Conservation (phyloP, 2,797 vertebrate genomes). For the Chlorospingus flavigularis region DNA sequence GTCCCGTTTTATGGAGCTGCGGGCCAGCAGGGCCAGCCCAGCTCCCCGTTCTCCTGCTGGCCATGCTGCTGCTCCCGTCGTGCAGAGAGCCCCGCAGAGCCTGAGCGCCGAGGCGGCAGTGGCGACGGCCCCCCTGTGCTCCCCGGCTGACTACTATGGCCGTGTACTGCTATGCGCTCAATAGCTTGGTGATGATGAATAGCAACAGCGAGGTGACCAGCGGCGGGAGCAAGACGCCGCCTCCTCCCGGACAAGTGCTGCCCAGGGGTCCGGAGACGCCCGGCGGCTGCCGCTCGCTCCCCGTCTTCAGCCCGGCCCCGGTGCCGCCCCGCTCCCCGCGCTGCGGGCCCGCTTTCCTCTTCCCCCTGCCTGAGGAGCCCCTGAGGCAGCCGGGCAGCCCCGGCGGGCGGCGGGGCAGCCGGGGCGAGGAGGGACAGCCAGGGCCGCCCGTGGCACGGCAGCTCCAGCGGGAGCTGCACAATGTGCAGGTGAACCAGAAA, state of each 20-base stretch:
- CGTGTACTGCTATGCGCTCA: conserved; percentile 83
- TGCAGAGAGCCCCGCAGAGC: conserved; percentile 32
- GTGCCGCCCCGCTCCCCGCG: conserved; percentile 66
- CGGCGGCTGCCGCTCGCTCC: conserved; percentile 51
- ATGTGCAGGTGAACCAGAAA: conserved; percentile 89
- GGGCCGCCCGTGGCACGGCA: conserved; percentile 7
- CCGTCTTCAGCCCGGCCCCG: conserved; percentile 72
- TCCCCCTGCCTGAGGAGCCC: conserved; percentile 56
- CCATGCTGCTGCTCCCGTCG: conserved; percentile 63
- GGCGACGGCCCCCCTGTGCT: conserved; percentile 45
- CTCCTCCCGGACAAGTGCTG: conserved; percentile 73
- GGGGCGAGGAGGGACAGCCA: neutral
- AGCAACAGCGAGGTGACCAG: conserved; percentile 78
- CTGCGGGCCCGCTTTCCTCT: conserved; percentile 62
- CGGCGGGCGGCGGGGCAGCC: conserved; percentile 51
- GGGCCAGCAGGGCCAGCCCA: neutral
- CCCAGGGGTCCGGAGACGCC: conserved; percentile 39
- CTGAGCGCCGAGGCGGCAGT: conserved; percentile 32
- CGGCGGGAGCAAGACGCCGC: conserved; percentile 71
- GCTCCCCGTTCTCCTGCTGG: neutral
- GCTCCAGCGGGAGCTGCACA: conserved; percentile 84
- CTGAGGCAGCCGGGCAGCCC: neutral
- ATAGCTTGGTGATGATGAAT: conserved; percentile 86
- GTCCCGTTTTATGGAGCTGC: conserved; percentile 69
- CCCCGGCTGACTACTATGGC: conserved; percentile 83